Evolutionary conservation across 92 coral and sea anemone species (phyloP).

Genomic region (Epizoanthus scotinus): DNA sequence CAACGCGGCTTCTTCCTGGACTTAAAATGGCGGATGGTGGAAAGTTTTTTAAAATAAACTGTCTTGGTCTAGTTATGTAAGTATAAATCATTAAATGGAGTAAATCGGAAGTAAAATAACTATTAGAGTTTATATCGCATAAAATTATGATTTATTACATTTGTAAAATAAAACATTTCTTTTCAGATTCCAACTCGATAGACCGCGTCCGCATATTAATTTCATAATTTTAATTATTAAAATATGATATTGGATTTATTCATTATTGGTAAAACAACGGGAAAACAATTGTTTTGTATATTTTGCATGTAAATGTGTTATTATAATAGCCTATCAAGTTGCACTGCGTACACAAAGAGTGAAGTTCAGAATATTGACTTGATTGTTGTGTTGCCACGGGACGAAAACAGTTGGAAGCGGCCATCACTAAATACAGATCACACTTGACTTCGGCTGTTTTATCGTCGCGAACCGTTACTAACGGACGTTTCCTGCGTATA

Average conservation of each 20-base stretch:
- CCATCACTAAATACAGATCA: not conserved
- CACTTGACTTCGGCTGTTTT: not conserved
- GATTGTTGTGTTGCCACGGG: slow-evolving; percentile 11
- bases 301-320: not conserved
- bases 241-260: not conserved
- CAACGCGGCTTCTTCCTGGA: not conserved
- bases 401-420: not conserved
- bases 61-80: too few relatives aligned
- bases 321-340: not conserved
- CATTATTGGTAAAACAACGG: too few relatives aligned
- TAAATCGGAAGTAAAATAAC: too few relatives aligned
- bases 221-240: too few relatives aligned
- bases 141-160: too few relatives aligned
- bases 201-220: too few relatives aligned
- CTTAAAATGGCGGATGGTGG: not conserved
- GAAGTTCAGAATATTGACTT: not conserved
- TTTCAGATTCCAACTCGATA: too few relatives aligned
- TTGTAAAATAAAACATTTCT: too few relatives aligned
- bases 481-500: not conserved
- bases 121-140: too few relatives aligned
- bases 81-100: too few relatives aligned
- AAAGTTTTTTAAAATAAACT: too few relatives aligned
- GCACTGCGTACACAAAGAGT: not conserved
- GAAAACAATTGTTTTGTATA: not conserved
- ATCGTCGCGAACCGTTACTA: not conserved